phyloP scores from a whole-genome alignment of 1,140 invertebrate genomes.

The Arctopsyche grandis region DNA sequence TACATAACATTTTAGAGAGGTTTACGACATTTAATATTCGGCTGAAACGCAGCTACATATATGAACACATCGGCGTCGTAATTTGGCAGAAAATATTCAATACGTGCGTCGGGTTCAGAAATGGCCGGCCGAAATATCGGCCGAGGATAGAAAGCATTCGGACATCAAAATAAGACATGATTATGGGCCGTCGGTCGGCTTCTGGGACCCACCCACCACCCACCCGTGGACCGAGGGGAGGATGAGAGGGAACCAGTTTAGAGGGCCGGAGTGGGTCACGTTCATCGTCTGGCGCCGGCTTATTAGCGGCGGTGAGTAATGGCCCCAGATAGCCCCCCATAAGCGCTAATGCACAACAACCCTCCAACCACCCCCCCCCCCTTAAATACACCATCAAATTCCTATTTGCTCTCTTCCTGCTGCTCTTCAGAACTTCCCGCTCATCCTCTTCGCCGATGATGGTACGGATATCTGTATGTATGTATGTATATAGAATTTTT shows the following conservation, averaged over 20 bases:
- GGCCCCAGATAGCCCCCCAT: background rate
- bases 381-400: constrained; percentile 12
- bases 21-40: background rate
- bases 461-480: too few species aligned
- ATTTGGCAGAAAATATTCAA: background rate
- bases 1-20: background rate
- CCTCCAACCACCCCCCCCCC: background rate
- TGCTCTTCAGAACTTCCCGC: too few species aligned
- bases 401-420: background rate
- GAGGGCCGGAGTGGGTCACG: background rate
- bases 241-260: background rate
- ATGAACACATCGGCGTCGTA: background rate
- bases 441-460: too few species aligned
- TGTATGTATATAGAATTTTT: too few species aligned
- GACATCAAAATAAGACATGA: constrained; percentile 29
- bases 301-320: constrained; percentile 18
- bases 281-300: constrained; percentile 8
- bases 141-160: constrained; percentile 20
- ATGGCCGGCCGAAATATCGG: background rate
- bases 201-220: background rate
- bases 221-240: too few species aligned
- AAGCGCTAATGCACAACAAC: constrained; percentile 13
- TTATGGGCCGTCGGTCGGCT: background rate
- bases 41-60: background rate
- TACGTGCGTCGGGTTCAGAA: background rate